Percentiles rank a stretch among this genome's conserved stretches.
Conservation (phyloP, 2,888 invertebrate species). For the Melieria picta region DNA sequence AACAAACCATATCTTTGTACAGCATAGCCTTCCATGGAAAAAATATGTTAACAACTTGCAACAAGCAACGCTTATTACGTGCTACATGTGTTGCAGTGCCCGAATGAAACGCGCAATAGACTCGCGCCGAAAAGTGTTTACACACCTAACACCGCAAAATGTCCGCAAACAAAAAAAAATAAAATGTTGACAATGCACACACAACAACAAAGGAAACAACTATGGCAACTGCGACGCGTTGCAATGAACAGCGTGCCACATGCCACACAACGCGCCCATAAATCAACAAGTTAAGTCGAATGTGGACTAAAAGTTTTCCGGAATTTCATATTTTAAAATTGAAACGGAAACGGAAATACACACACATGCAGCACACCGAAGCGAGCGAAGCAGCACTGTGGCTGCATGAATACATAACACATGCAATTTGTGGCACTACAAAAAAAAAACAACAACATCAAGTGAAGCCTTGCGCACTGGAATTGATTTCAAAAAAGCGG, state of each 20-base stretch:
- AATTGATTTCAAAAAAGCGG: constrained; percentile 1
- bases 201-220: background rate
- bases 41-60: too few relatives aligned
- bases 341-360: constrained; percentile 36
- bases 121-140: background rate
- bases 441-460: constrained; percentile 36
- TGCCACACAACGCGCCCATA: constrained; percentile 49
- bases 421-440: constrained; percentile 12
- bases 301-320: constrained; percentile 49
- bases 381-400: background rate
- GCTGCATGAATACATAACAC: background rate
- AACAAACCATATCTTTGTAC: too few relatives aligned
- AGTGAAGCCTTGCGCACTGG: background rate
- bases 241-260: constrained; percentile 9
- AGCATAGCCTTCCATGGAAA: too few relatives aligned
- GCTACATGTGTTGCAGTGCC: constrained; percentile 4
- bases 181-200: background rate
- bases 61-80: background rate
- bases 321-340: constrained; percentile 43
- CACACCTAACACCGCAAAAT: background rate
- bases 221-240: background rate
- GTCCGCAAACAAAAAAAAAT: background rate
- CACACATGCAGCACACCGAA: constrained; percentile 19
- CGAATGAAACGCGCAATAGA: background rate
- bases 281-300: constrained; percentile 60